A percentile compares a stretch with the other conserved stretches of the same genome.
These are phyloP conservation scores for Apamea epomidion DNA, from an alignment of 2,888 invertebrate genomes.

Conservation along the genomic window DNA sequence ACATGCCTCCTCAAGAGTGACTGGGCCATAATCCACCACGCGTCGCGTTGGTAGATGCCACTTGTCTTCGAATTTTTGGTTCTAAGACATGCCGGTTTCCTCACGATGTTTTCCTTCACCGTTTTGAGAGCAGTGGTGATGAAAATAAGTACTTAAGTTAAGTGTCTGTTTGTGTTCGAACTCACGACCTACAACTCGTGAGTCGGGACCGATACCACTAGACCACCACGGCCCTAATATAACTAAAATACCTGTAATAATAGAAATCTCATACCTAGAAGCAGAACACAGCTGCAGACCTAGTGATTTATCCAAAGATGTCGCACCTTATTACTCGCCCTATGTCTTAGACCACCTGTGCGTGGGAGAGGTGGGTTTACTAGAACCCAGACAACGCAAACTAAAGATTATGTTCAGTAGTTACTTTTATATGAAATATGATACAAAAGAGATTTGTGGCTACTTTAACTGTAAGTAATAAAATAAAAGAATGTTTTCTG, in stretches of 20 bases:
- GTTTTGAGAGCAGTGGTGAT: not conserved
- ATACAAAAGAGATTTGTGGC: slow-evolving; percentile 18
- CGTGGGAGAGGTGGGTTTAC: slow-evolving; percentile 6
- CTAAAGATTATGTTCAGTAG: slow-evolving; percentile 10
- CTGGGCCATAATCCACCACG: not conserved
- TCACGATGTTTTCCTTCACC: not conserved
- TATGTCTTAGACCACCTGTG: slow-evolving; percentile 11
- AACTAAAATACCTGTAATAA: not conserved
- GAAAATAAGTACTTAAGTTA: not conserved
- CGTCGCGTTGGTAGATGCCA: not conserved
- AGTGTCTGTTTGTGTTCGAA: not conserved
- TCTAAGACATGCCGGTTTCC: not conserved
- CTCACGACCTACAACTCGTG: not conserved
- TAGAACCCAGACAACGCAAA: not conserved
- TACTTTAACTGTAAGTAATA: not conserved
- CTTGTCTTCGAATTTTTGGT: not conserved
- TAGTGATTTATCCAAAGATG: slow-evolving; percentile 22
- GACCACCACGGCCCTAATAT: too few relatives aligned
- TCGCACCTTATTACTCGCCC: slow-evolving; percentile 6
- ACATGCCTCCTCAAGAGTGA: not conserved
- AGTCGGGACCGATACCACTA: not conserved
- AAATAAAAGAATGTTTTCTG: not conserved
- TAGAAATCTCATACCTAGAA: not conserved
- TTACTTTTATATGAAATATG: slow-evolving; percentile 11
- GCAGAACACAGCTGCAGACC: slow-evolving; percentile 8